These are phyloP conservation scores for Gymnorhina tibicen DNA, from an alignment of 2,113 vertebrate genomes.

Conservation along the genomic window DNA sequence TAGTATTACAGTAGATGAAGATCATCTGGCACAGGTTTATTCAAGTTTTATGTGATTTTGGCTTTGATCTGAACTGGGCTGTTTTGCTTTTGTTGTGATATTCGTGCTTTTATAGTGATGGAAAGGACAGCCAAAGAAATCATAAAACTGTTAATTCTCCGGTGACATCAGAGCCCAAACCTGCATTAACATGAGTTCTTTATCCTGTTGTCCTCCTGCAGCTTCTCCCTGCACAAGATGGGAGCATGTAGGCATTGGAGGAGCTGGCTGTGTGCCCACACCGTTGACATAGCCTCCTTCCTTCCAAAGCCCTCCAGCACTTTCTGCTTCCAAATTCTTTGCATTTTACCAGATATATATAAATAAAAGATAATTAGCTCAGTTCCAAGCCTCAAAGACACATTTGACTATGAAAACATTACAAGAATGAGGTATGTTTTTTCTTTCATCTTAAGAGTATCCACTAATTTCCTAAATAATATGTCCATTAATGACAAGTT, in stretches of 20 bases:
- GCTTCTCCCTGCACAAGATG: rapidly evolving
- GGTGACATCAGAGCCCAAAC: background rate
- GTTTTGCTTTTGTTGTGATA: background rate
- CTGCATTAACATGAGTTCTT: background rate
- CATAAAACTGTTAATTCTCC: background rate
- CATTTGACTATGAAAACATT: background rate
- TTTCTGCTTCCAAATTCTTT: background rate
- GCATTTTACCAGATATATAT: background rate
- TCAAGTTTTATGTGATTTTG: background rate
- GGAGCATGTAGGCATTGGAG: background rate
- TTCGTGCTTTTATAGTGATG: background rate
- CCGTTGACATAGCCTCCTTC: rapidly evolving
- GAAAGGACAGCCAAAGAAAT: background rate
- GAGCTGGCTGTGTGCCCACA: background rate
- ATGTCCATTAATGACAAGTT: background rate
- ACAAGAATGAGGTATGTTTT: background rate
- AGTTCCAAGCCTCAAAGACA: background rate
- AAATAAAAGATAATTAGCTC: background rate
- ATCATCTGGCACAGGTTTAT: background rate
- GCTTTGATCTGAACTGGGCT: background rate
- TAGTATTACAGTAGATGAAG: background rate
- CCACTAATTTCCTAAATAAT: background rate
- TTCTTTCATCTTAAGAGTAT: background rate
- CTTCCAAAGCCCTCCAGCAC: background rate
- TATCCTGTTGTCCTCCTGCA: background rate